Conservation (phyloP, 1,140 invertebrate genomes). For the Euborellia annulipes region DNA sequence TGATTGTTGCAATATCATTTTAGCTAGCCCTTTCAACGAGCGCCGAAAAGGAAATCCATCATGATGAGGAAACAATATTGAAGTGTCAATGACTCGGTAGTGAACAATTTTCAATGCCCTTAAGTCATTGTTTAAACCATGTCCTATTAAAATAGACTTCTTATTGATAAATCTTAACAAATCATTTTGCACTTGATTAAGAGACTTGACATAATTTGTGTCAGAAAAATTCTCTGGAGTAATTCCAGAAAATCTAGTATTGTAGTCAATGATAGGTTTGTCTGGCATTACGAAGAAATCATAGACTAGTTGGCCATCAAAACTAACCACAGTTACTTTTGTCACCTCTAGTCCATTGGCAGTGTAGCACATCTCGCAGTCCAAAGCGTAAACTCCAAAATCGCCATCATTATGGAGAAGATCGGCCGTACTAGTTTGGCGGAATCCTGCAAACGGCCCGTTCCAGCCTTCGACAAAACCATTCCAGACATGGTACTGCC, state of each 20-base stretch:
- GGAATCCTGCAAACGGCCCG: too few species aligned
- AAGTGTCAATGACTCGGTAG: slow-evolving; percentile 80
- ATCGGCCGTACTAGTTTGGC: too few species aligned
- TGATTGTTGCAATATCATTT: slow-evolving; percentile 78
- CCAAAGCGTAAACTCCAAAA: slow-evolving; percentile 67
- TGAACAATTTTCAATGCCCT: slow-evolving; percentile 86
- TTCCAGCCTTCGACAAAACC: too few species aligned
- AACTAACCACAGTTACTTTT: slow-evolving; percentile 74
- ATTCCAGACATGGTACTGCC: too few species aligned
- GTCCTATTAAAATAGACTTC: slow-evolving; percentile 86
- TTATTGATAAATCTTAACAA: slow-evolving; percentile 74
- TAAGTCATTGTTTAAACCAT: slow-evolving; percentile 92
- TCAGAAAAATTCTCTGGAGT: slow-evolving; percentile 39
- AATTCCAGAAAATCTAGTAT: slow-evolving; percentile 79
- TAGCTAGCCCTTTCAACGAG: slow-evolving; percentile 70
- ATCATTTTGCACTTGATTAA: slow-evolving; percentile 79
- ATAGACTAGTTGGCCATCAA: slow-evolving; percentile 62
- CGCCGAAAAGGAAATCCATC: slow-evolving; percentile 81
- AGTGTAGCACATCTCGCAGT: slow-evolving; percentile 92
- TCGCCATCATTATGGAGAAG: slow-evolving; percentile 17
- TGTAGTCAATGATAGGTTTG: slow-evolving; percentile 78
- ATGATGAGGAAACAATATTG: slow-evolving; percentile 86
- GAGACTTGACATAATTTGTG: slow-evolving; percentile 6
- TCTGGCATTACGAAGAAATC: slow-evolving; percentile 79
- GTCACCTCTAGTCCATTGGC: slow-evolving; percentile 78